These are phyloP conservation scores for Macrobrachium rosenbergii DNA, from an alignment of 1,140 invertebrate genomes.

Conservation along the genomic window DNA sequence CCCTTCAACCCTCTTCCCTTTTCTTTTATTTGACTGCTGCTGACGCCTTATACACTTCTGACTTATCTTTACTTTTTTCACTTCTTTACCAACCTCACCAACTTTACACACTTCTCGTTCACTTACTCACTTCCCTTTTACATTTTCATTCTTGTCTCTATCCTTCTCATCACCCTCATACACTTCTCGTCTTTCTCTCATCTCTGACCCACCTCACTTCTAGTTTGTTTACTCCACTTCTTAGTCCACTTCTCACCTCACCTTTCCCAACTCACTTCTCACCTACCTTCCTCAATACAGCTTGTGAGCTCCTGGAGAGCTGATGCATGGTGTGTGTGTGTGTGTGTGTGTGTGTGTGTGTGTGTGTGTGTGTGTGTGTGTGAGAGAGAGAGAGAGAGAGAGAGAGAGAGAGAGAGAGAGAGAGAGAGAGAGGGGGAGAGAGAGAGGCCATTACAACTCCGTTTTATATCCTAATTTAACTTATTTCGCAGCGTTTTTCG, in stretches of 20 bases:
- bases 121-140: too few relatives aligned
- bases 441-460: neutral
- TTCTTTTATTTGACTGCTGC: too few relatives aligned
- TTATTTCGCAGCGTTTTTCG: slow-evolving; percentile 1
- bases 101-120: too few relatives aligned
- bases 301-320: too few relatives aligned
- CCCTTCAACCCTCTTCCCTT: too few relatives aligned
- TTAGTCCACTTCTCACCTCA: neutral
- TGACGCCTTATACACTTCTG: too few relatives aligned
- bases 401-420: slow-evolving; percentile 32
- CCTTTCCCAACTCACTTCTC: neutral
- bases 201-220: neutral
- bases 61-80: too few relatives aligned
- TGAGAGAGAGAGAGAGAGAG: slow-evolving; percentile 21
- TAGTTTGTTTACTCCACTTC: neutral
- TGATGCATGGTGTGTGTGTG: too few relatives aligned
- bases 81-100: too few relatives aligned
- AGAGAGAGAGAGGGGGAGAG: slow-evolving; percentile 16
- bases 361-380: too few relatives aligned
- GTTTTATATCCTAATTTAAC: slow-evolving; percentile 9
- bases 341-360: too few relatives aligned
- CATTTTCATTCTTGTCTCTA: too few relatives aligned
- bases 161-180: neutral
- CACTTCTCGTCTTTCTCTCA: neutral
- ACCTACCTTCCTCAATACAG: neutral